Percentiles rank a stretch among this genome's conserved stretches.
These are phyloP conservation scores for Protonibea diacanthus DNA, from an alignment of 2,797 vertebrate genomes.

Conservation along the genomic window DNA sequence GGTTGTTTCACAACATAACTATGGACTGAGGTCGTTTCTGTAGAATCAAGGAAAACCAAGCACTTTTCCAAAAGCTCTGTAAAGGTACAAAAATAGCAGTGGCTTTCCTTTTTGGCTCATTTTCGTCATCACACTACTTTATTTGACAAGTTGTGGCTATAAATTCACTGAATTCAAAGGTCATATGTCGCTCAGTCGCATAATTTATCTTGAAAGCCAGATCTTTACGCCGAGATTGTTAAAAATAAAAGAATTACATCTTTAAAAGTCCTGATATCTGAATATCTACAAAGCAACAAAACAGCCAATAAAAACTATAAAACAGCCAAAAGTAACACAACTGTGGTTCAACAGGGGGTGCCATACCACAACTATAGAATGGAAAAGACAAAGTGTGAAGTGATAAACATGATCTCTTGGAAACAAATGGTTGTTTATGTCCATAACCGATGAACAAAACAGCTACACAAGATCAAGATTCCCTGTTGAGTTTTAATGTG, in stretches of 20 bases:
- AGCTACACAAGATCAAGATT: not conserved
- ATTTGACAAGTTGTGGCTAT: conserved; percentile 25
- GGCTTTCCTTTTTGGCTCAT: conserved; percentile 31
- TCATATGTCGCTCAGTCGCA: conserved; percentile 29
- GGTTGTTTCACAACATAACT: conserved; percentile 77
- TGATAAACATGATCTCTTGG: not conserved
- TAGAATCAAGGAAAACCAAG: conserved; percentile 41
- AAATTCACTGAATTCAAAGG: conserved; percentile 25
- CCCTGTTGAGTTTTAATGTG: not conserved
- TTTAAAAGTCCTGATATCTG: conserved; percentile 13
- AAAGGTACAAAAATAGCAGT: conserved; percentile 42
- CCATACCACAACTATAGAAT: conserved; percentile 43
- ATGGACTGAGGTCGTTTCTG: conserved; percentile 77
- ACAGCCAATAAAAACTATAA: not conserved
- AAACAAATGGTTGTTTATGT: conserved; percentile 9
- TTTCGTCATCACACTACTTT: conserved; percentile 10
- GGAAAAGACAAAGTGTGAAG: not conserved
- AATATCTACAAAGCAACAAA: conserved; percentile 19
- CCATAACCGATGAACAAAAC: conserved; percentile 1
- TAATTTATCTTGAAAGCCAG: not conserved
- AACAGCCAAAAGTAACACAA: conserved; percentile 40
- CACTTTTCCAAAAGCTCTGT: conserved; percentile 55
- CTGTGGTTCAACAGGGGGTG: conserved; percentile 57
- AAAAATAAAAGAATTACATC: not conserved
- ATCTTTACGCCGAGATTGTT: not conserved